Evolutionary conservation across 1,140 invertebrate species (phyloP).

Genomic region (Drosophila setifemur): DNA sequence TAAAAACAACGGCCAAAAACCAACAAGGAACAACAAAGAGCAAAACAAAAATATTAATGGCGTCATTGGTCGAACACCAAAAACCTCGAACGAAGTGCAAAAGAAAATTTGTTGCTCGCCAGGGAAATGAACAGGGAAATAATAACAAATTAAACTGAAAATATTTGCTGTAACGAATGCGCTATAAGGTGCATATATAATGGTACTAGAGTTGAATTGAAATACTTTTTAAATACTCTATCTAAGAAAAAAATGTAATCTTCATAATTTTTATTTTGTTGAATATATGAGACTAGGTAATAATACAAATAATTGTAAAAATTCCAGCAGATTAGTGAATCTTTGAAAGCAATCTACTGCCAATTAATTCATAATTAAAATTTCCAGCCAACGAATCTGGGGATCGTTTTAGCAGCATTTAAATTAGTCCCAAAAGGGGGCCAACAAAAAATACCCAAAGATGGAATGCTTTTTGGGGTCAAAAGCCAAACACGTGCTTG

Average conservation of each 20-base stretch:
- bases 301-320: too few relatives aligned
- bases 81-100: slow-evolving; percentile 17
- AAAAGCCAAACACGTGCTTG: slow-evolving; percentile 26
- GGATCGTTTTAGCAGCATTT: background rate
- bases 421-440: background rate
- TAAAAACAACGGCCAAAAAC: slow-evolving; percentile 6
- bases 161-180: slow-evolving; percentile 19
- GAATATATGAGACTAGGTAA: too few relatives aligned
- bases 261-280: too few relatives aligned
- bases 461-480: slow-evolving; percentile 20
- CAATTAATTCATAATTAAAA: slow-evolving; percentile 50
- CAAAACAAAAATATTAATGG: slow-evolving; percentile 64
- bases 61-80: slow-evolving; percentile 62
- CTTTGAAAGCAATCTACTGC: too few relatives aligned
- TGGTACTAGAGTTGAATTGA: slow-evolving; percentile 2
- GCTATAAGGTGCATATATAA: too few relatives aligned
- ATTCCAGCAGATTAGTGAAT: too few relatives aligned
- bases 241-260: too few relatives aligned
- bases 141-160: slow-evolving; percentile 41
- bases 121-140: slow-evolving; percentile 22
- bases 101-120: slow-evolving; percentile 35
- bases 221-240: too few relatives aligned
- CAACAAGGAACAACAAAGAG: slow-evolving; percentile 28
- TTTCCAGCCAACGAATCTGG: slow-evolving; percentile 6
- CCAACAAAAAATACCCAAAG: background rate